Base-by-base conservation (phyloP, 2,113 vertebrate genomes). In the Ascaphus truei region DNA sequence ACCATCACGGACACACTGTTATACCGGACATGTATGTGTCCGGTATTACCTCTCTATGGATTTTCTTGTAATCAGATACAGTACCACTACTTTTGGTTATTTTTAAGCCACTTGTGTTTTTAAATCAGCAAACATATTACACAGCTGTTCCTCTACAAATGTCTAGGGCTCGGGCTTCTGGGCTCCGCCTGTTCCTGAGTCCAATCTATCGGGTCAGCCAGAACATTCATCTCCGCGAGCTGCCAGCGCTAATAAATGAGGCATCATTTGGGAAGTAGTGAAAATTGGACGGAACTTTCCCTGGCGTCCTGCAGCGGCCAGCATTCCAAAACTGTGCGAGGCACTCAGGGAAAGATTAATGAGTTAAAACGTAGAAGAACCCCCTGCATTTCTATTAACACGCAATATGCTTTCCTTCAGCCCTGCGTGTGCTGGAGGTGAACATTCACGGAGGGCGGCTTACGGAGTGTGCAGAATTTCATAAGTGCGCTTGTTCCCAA, bases 221-320 rank as follows among this genome's bases (percentile, higher is more conserved):
- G 31, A 30, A 16, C 0, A 2, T 36, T 36, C 51, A 75, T 76
- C 80, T 79, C 72, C 0, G n/a, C 0, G 69, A 63, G 72, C 77
- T 76, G 73, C 55, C 69, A n/a, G 37, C 23, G 3, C 72, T 76
- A 81, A 81, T 60, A 69, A 82, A 77, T 79, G 84, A 82, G 71
- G 62, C 75, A 76, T 80, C 79, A 7, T 81, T 76, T 82, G 82
- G 79, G 79, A 78, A 84, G 27, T 43, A 72, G 77, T 43, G 83
- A 80, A 72, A 68, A 71, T 71, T 78, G 79, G 78, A 80, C 56
- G 34, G 67, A 73, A 33, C 64, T 82, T 1, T 47, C 72, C 74
- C 80, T 68, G 78, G 77, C 81, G 71, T 73, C 13, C 76, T 68
- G 61, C 56, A 15, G 39, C 62, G 73, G 71, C 71, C 23, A 48